phyloP scores from a whole-genome alignment of 2,113 vertebrate genomes.

The Anguilla rostrata region DNA sequence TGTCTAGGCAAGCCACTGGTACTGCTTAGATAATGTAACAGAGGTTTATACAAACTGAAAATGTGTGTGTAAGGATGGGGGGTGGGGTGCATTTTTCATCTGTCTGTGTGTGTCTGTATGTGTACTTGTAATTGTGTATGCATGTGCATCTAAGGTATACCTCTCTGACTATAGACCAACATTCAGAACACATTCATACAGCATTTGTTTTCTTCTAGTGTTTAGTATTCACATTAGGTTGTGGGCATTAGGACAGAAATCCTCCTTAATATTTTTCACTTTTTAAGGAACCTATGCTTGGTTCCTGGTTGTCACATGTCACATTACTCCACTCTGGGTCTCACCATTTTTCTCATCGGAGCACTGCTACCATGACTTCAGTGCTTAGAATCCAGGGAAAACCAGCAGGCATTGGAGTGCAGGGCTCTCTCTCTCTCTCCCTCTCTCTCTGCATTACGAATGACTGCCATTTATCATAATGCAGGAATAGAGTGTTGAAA shows the following conservation, averaged over 20 bases:
- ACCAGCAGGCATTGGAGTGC: conserved; percentile 60
- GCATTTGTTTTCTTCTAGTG: not conserved
- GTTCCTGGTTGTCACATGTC: not conserved
- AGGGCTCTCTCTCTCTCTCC: conserved; percentile 29
- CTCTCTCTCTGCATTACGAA: conserved; percentile 54
- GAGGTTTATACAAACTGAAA: no score
- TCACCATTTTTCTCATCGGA: not conserved
- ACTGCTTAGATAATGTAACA: no score
- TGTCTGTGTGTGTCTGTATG: not conserved
- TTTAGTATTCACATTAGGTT: not conserved
- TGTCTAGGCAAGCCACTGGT: no score
- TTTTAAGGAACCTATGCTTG: not conserved
- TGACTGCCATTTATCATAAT: conserved; percentile 63
- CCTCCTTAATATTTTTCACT: not conserved
- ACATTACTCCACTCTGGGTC: not conserved
- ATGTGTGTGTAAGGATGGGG: no score
- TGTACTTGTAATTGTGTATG: not conserved
- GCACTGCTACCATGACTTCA: not conserved
- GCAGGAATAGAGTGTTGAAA: conserved; percentile 38
- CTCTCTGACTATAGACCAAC: not conserved
- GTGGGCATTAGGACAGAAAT: not conserved
- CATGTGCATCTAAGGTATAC: not conserved
- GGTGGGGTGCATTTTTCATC: no score
- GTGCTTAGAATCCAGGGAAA: not conserved
- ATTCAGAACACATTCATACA: not conserved